Conservation (phyloP, 2,888 invertebrate species). For the Melinaea menophilus region DNA sequence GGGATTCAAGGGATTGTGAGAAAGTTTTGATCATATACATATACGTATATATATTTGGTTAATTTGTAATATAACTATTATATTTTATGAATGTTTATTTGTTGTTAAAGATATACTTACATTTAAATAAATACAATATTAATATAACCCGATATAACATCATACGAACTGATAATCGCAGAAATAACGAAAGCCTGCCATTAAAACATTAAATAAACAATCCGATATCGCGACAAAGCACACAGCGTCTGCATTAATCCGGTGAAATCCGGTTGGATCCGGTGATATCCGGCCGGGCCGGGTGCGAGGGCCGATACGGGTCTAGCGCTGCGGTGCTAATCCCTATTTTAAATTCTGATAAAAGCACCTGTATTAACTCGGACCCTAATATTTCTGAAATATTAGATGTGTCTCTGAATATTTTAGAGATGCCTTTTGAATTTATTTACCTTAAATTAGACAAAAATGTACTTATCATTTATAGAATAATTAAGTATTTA, state of each 20-base stretch:
- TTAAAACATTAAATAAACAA: slow-evolving; percentile 69
- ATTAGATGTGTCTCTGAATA: slow-evolving; percentile 15
- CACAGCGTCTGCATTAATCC: slow-evolving; percentile 45
- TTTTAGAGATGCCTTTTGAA: not conserved
- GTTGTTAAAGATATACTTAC: not conserved
- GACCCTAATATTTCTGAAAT: slow-evolving; percentile 29
- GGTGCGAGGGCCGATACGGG: slow-evolving; percentile 49
- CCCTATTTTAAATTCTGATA: slow-evolving; percentile 75
- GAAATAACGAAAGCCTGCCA: slow-evolving; percentile 49
- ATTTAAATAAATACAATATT: not conserved
- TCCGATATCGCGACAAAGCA: slow-evolving; percentile 65
- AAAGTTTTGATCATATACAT: slow-evolving; percentile 40
- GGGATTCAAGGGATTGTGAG: slow-evolving; percentile 53
- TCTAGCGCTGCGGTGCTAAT: slow-evolving; percentile 68
- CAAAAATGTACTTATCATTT: slow-evolving; percentile 1
- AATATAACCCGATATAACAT: not conserved
- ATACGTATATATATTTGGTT: slow-evolving; percentile 21
- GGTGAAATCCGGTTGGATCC: slow-evolving; percentile 57
- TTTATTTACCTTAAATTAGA: too few species aligned
- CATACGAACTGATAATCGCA: slow-evolving; percentile 20
- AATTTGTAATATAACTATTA: slow-evolving; percentile 31
- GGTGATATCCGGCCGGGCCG: slow-evolving; percentile 55
- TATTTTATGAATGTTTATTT: slow-evolving; percentile 10
- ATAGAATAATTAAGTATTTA: too few species aligned
- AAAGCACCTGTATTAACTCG: slow-evolving; percentile 62